phyloP scores from a whole-genome alignment of 2,888 invertebrate species.

The Ectemnius continuus region DNA sequence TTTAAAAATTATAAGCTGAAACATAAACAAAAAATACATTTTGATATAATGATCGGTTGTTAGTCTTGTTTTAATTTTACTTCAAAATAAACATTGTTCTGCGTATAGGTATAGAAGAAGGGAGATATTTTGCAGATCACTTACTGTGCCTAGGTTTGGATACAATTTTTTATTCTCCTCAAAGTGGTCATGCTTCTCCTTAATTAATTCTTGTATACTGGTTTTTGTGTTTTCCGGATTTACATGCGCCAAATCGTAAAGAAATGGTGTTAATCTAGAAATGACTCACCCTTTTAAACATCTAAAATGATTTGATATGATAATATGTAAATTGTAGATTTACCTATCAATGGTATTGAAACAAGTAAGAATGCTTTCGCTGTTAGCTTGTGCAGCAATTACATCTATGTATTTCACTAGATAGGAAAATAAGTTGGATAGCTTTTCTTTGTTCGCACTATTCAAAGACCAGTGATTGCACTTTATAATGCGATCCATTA shows the following conservation, averaged over 20 bases:
- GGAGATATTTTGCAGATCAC: background rate
- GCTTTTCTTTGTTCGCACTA: slow-evolving; percentile 87
- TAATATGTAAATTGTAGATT: background rate
- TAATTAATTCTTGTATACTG: slow-evolving; percentile 84
- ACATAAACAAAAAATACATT: slow-evolving; percentile 25
- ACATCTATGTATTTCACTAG: slow-evolving; percentile 89
- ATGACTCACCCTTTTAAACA: slow-evolving; percentile 26
- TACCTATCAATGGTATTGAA: slow-evolving; percentile 82
- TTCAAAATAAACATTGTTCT: background rate
- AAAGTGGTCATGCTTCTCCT: slow-evolving; percentile 85
- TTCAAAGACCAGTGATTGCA: slow-evolving; percentile 91
- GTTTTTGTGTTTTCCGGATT: slow-evolving; percentile 85
- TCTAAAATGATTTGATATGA: background rate
- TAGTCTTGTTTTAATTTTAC: background rate
- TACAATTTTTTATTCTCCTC: slow-evolving; percentile 81
- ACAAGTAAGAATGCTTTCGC: slow-evolving; percentile 78
- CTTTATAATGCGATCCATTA: slow-evolving; percentile 91
- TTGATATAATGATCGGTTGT: too few species aligned
- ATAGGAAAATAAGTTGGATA: slow-evolving; percentile 86
- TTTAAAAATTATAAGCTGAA: slow-evolving; percentile 88
- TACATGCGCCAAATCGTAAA: slow-evolving; percentile 85
- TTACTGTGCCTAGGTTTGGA: slow-evolving; percentile 83
- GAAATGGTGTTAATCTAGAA: slow-evolving; percentile 76
- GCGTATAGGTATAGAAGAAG: slow-evolving; percentile 65
- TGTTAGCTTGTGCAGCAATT: slow-evolving; percentile 76